Base-by-base conservation (phyloP, 1,140 invertebrate genomes). In the Maconellicoccus hirsutus region DNA sequence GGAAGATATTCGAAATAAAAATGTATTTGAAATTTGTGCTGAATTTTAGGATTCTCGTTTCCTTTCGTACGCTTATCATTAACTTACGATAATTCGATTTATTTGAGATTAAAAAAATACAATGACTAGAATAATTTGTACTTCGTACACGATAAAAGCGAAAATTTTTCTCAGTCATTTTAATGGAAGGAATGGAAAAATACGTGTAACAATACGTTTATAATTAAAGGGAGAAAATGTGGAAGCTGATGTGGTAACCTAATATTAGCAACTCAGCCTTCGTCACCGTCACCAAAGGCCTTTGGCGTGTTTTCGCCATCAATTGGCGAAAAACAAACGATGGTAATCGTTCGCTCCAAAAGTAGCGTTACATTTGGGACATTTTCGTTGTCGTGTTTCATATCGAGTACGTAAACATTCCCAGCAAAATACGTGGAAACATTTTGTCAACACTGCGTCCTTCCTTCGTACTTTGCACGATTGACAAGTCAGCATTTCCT, bases 371-470 rank as follows among this genome's bases (percentile, higher is more conserved):
- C 98, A 99, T 82, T 99, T 99, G 39, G 98, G 98, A 82, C 98
- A 99, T 81, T 99, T 99, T 70, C 98, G 84, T 77, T 98, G 95
- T 69, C 97, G 84, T 4, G 94, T 98, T 76, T 90, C 88, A 77
- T 98, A 98, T 16, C 97, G 86, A 19, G 94, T 98, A 75, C 96
- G 92, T 69, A 99, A 82, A 82, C 98, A 99, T 79, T 98, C 96
- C 83, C 95, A 96, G 81, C 98, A 99, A 81, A 99, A 99, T 25
- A 99, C 96, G 80, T 99, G 98, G 85, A 98, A 99, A 83, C 98
- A 99, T 82, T 99, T 99, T 27, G 94, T 97, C 1, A 99, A 84
- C 21, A 99, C 96, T 0, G 96, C 96, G 82, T 99, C 96, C 81
- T 99, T 99, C 70, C 93, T 86, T 79, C 98, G 98, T 29, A 97